These are phyloP conservation scores for Martes martes DNA, from an alignment of 2,113 vertebrate genomes.

Conservation along the genomic window DNA sequence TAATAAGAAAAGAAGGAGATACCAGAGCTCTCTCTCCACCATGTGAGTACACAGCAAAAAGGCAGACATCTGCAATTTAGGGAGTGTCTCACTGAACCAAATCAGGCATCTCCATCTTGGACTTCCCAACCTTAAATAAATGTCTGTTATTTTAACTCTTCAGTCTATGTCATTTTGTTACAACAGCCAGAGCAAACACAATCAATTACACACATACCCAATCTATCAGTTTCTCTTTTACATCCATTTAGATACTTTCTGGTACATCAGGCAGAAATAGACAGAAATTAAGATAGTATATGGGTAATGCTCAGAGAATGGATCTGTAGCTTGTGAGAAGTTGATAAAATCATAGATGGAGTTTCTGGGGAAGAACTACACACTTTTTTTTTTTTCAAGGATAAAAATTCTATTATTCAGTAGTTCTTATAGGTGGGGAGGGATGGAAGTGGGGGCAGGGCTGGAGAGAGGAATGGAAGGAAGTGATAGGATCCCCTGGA, in stretches of 20 bases:
- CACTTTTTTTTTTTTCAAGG: background rate
- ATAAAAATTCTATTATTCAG: background rate
- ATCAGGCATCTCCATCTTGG: background rate
- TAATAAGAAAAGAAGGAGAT: background rate
- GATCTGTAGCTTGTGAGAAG: background rate
- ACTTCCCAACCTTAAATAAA: background rate
- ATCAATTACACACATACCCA: background rate
- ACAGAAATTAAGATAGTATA: background rate
- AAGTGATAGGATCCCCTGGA: background rate
- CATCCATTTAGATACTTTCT: background rate
- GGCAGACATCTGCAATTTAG: background rate
- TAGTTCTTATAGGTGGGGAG: background rate
- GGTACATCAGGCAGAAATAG: background rate
- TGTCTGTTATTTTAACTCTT: background rate
- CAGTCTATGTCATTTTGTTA: background rate
- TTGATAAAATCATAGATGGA: background rate
- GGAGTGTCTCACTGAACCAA: background rate
- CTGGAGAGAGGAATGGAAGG: background rate
- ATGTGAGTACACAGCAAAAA: background rate
- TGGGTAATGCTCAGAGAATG: background rate
- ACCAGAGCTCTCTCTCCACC: background rate
- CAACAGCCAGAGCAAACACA: background rate
- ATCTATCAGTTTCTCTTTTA: background rate
- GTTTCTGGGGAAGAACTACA: background rate
- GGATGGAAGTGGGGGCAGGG: rapidly evolving